Percentiles rank a stretch among this genome's conserved stretches.
These are phyloP conservation scores for Heteropelma amictum DNA, from an alignment of 2,888 invertebrate genomes.

Conservation along the genomic window DNA sequence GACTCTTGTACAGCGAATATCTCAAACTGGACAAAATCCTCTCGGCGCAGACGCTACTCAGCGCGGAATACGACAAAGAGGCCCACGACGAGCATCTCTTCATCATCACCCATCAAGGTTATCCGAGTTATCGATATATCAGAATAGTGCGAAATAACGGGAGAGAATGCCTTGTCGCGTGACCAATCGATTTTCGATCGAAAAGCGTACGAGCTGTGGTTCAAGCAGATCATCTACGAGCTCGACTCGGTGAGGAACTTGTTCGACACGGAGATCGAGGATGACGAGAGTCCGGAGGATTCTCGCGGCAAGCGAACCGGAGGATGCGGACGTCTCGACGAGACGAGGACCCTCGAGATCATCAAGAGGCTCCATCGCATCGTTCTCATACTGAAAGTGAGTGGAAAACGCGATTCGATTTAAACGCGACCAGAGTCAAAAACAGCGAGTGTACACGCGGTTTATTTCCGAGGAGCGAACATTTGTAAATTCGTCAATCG, in stretches of 20 bases:
- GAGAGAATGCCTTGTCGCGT: not conserved
- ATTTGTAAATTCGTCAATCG: too few relatives aligned
- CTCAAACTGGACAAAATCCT: conserved; percentile 93
- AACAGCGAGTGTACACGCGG: too few relatives aligned
- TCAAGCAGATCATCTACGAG: conserved; percentile 99
- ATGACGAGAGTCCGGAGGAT: conserved; percentile 60
- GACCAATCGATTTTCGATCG: not conserved
- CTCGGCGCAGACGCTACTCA: conserved; percentile 89
- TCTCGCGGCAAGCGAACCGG: conserved; percentile 38
- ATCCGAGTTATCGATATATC: not conserved
- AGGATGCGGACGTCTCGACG: conserved; percentile 80
- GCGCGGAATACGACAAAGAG: conserved; percentile 83
- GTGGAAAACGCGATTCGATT: conserved; percentile 44
- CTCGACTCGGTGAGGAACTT: conserved; percentile 93
- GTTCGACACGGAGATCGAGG: conserved; percentile 79
- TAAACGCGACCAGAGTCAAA: not conserved
- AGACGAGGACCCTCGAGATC: conserved; percentile 94
- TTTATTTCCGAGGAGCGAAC: not conserved
- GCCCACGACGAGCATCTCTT: conserved; percentile 99
- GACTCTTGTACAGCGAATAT: conserved; percentile 94
- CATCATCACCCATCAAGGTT: conserved; percentile 97
- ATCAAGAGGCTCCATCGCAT: conserved; percentile 94
- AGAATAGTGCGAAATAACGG: not conserved
- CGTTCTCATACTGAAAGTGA: conserved; percentile 93
- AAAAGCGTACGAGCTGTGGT: conserved; percentile 98